Percentiles rank a stretch among this genome's conserved stretches.
Conservation (phyloP, 2,888 invertebrate species). For the Campoplex capitator region DNA sequence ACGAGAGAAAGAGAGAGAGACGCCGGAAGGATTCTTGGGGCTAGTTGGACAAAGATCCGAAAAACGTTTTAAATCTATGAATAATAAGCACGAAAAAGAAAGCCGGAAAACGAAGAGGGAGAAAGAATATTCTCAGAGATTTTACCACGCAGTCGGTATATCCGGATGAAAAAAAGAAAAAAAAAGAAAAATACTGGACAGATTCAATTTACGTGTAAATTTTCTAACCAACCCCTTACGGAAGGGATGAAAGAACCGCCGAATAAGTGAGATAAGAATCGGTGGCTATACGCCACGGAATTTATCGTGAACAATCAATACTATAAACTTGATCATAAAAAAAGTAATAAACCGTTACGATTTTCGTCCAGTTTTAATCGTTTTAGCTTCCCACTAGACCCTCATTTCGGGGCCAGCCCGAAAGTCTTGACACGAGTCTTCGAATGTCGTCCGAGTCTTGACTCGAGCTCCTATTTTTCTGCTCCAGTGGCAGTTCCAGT, state of each 20-base stretch:
- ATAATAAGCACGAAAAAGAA: slow-evolving; percentile 56
- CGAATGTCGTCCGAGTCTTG: background rate
- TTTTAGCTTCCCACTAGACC: background rate
- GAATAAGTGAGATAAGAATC: slow-evolving; percentile 5
- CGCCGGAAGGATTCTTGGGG: background rate
- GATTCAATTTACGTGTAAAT: slow-evolving; percentile 68
- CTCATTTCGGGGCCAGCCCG: background rate
- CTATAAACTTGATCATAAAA: background rate
- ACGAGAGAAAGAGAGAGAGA: background rate
- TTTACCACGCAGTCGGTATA: slow-evolving; percentile 43
- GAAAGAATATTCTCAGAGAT: slow-evolving; percentile 13
- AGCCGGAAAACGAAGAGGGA: slow-evolving; percentile 11
- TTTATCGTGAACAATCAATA: background rate
- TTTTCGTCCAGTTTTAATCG: too few relatives aligned
- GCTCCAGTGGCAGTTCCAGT: background rate
- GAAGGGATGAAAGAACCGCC: background rate
- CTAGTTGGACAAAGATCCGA: slow-evolving; percentile 34
- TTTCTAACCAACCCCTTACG: slow-evolving; percentile 37
- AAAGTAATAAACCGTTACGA: background rate
- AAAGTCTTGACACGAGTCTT: background rate
- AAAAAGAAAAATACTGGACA: slow-evolving; percentile 32
- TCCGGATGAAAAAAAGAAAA: slow-evolving; percentile 15
- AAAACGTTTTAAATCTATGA: slow-evolving; percentile 65
- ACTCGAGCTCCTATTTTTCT: background rate
- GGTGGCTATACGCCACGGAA: background rate